These are phyloP conservation scores for Varecia variegata DNA, from an alignment of 2,797 vertebrate species.

Conservation along the genomic window DNA sequence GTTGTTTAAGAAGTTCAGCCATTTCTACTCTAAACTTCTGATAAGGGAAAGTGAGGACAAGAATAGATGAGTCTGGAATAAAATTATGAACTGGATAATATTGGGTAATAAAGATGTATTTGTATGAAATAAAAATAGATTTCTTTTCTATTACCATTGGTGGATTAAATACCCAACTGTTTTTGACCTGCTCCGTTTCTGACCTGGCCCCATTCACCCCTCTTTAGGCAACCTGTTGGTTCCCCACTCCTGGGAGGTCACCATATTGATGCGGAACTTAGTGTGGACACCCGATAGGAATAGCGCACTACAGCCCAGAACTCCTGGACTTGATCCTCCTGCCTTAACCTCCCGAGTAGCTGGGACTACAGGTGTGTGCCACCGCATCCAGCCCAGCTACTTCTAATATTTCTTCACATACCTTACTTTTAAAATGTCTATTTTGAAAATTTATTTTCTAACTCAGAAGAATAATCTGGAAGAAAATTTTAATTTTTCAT, in stretches of 20 bases:
- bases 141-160: background rate
- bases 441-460: constrained; percentile 80
- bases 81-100: background rate
- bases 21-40: background rate
- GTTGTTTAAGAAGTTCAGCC: background rate
- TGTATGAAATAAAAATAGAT: background rate
- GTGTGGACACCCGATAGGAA: too few relatives aligned
- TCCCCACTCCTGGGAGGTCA: too few relatives aligned
- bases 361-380: too few relatives aligned
- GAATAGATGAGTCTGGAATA: background rate
- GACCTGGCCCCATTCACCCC: too few relatives aligned
- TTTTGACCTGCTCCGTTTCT: too few relatives aligned
- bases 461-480: constrained; percentile 93
- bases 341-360: too few relatives aligned
- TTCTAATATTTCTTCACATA: background rate
- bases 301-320: too few relatives aligned
- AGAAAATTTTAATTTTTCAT: constrained; percentile 94
- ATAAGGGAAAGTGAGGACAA: background rate
- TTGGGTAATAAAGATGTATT: background rate
- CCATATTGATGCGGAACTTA: too few relatives aligned
- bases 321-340: too few relatives aligned
- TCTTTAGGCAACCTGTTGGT: too few relatives aligned
- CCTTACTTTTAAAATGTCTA: background rate
- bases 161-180: background rate
- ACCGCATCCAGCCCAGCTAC: background rate